Conservation (phyloP, 2,888 invertebrate genomes). For the Aphodius sticticus region DNA sequence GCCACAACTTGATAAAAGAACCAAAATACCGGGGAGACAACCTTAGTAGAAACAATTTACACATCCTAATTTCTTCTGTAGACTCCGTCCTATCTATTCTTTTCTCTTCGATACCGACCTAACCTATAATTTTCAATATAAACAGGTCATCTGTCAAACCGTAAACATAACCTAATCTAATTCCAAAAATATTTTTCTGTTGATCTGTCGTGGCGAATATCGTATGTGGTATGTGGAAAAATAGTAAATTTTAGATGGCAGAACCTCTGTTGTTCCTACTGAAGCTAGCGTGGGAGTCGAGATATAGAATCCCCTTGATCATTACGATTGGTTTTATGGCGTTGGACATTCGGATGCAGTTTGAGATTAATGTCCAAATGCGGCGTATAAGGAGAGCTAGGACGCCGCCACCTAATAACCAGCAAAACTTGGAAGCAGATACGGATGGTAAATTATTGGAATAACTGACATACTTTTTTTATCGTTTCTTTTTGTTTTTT, state of each 20-base stretch:
- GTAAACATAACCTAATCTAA: background rate
- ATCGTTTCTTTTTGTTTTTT: background rate
- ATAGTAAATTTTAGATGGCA: slow-evolving; percentile 31
- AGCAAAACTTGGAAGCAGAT: slow-evolving; percentile 32
- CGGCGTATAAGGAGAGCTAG: slow-evolving; percentile 49
- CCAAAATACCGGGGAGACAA: too few relatives aligned
- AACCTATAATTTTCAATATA: background rate
- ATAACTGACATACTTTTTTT: background rate
- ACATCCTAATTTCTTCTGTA: too few relatives aligned
- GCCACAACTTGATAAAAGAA: too few relatives aligned
- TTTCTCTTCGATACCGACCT: background rate
- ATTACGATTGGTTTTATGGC: slow-evolving; percentile 72
- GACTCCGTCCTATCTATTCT: background rate
- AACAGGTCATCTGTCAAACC: background rate
- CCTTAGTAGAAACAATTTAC: too few relatives aligned
- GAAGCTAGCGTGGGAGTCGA: slow-evolving; percentile 75
- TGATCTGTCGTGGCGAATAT: background rate
- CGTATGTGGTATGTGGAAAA: background rate
- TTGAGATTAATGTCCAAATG: slow-evolving; percentile 71
- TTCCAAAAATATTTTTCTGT: background rate
- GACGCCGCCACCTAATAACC: slow-evolving; percentile 30
- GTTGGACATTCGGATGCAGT: slow-evolving; percentile 72
- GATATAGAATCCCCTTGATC: slow-evolving; percentile 71
- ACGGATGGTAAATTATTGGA: slow-evolving; percentile 33
- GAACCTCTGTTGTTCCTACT: slow-evolving; percentile 69